phyloP scores from a whole-genome alignment of 92 coral and sea anemone species.

The Meandrina meandrites region DNA sequence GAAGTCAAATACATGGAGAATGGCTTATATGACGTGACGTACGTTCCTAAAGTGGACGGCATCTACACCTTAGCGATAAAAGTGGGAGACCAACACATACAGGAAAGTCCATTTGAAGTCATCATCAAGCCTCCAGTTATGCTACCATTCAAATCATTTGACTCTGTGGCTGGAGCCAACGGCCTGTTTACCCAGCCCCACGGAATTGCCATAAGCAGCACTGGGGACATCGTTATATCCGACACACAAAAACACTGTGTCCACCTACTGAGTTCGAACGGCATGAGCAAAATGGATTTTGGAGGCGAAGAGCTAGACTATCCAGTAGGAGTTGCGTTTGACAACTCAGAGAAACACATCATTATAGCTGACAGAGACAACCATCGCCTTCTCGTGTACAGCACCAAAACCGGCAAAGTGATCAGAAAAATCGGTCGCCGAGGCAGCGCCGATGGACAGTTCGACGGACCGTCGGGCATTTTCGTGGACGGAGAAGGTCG shows the following conservation, averaged over 20 bases:
- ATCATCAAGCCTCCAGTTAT: conserved; percentile 75
- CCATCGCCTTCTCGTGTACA: conserved; percentile 73
- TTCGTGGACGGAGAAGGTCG: conserved; percentile 73
- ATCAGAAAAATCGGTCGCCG: conserved; percentile 73
- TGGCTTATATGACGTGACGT: conserved; percentile 73
- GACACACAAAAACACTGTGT: conserved; percentile 87
- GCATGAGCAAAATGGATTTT: conserved; percentile 72
- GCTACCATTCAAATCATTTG: conserved; percentile 78
- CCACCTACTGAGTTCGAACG: conserved; percentile 67
- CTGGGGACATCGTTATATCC: conserved; percentile 75
- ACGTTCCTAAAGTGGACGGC: conserved; percentile 69
- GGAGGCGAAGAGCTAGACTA: conserved; percentile 77
- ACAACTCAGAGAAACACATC: conserved; percentile 71
- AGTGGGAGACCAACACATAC: conserved; percentile 67
- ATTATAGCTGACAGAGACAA: conserved; percentile 88
- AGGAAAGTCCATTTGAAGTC: conserved; percentile 76
- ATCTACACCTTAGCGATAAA: conserved; percentile 52
- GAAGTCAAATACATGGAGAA: conserved; percentile 59
- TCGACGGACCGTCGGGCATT: conserved; percentile 77
- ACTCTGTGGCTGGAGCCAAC: conserved; percentile 65
- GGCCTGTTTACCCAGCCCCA: conserved; percentile 85
- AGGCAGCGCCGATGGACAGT: conserved; percentile 78
- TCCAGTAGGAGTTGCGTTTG: conserved; percentile 87
- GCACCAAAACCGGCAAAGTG: conserved; percentile 77
- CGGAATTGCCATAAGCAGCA: conserved; percentile 76